Conservation (phyloP, 2,797 vertebrate species). For the Paedocypris micromegethes region DNA sequence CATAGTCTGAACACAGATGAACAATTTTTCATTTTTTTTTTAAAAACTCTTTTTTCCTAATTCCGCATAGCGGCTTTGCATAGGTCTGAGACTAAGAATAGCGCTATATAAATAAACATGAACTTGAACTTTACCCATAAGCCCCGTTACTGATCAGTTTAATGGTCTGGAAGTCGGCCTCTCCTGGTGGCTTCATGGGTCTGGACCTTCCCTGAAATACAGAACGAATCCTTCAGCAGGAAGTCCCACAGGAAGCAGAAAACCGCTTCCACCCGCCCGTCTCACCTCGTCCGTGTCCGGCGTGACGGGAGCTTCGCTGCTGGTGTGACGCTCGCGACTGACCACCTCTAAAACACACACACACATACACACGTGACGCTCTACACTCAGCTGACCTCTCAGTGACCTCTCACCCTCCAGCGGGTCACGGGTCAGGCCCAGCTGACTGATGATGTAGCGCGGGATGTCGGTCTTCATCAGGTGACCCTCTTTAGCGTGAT, state of each 20-base stretch:
- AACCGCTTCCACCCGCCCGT: background rate
- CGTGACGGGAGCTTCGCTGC: constrained; percentile 81
- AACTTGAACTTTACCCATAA: constrained; percentile 74
- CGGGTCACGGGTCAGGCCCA: constrained; percentile 85
- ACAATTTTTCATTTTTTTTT: too few relatives aligned
- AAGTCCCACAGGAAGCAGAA: background rate
- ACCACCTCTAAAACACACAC: constrained; percentile 72
- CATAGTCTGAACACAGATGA: too few relatives aligned
- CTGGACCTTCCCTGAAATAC: constrained; percentile 73
- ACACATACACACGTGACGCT: background rate
- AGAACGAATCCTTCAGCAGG: background rate
- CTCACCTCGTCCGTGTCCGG: constrained; percentile 81
- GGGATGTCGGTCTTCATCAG: constrained; percentile 90
- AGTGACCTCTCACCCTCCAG: constrained; percentile 76
- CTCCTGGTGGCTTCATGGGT: constrained; percentile 81
- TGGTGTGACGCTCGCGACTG: constrained; percentile 76
- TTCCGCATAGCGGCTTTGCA: too few relatives aligned
- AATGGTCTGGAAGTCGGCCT: constrained; percentile 91
- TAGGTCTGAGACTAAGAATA: too few relatives aligned
- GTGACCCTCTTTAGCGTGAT: constrained; percentile 87
- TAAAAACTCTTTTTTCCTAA: too few relatives aligned
- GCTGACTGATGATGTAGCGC: constrained; percentile 87
- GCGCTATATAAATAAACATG: too few relatives aligned
- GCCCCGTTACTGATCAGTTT: constrained; percentile 94
- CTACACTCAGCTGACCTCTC: background rate